Base-by-base conservation (phyloP, 2,113 vertebrate genomes). In the Pelobates fuscus region DNA sequence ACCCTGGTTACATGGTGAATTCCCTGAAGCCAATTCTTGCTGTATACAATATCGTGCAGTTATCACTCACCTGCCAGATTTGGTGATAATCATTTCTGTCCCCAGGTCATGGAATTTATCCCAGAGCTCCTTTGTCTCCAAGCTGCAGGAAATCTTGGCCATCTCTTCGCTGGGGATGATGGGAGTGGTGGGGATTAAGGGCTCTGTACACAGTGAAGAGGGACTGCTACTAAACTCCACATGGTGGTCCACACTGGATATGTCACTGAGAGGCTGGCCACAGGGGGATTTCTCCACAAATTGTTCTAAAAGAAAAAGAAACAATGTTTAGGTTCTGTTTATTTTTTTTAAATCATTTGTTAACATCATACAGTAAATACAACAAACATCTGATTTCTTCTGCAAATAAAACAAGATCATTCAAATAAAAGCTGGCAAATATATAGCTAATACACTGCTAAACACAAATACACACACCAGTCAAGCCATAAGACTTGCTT, bases 51-150 rank as follows among this genome's bases (percentile, higher is more conserved):
- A 60, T 15, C 27, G 29, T 58, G 23, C 37, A 37, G 12, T 2
- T 27, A 27, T 25, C 30, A 8, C 78, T 84, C 86, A 98, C 97
- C 97, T 95, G 70, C 97, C 97, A 0, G 97, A 98, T 84, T 99
- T 99, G 72, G 97, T 99, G 85, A 99, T 99, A 89, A 99, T 99
- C 97, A 99, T 99, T 86, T 99, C 97, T 0, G 97, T 99, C 23
- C 97, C 97, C 72, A 99, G 90, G 0, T 99, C 97, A 30, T 99
- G 97, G 57, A 98, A 99, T 62, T 99, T 99, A 86, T 99, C 97
- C 97, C 97, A 99, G 60, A 99, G 93, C 65, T 98, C 97, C 79
- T 99, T 99, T 78, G 97, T 99, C 83, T 99, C 97, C 80, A 99
- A 83, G 80, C 90, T 97, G 93, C 97, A 98, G 57, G 92, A 91